A percentile compares a stretch with the other conserved stretches of the same genome.
Evolutionary conservation across 2,797 vertebrate genomes (phyloP).

Genomic region (Lateolabrax maculatus): DNA sequence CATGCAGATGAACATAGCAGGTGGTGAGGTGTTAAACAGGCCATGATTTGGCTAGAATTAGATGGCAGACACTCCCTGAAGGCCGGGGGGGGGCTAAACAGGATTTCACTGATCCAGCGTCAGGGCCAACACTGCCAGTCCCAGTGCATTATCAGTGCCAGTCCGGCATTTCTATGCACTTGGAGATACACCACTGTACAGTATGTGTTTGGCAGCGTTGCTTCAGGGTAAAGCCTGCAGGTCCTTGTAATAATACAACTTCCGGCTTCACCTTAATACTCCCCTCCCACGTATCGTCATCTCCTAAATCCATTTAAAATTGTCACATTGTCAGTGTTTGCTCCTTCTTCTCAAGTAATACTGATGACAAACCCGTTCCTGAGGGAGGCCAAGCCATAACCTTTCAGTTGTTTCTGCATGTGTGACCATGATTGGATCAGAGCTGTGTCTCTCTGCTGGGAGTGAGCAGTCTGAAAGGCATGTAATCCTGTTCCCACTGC

Average conservation of each 20-base stretch:
- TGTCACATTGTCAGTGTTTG: slow-evolving; percentile 18
- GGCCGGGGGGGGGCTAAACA: slow-evolving; percentile 61
- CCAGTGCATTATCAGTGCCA: slow-evolving; percentile 37
- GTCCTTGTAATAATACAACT: slow-evolving; percentile 23
- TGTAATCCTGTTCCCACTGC: slow-evolving; percentile 72
- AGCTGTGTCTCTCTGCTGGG: slow-evolving; percentile 62
- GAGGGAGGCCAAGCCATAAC: slow-evolving; percentile 38
- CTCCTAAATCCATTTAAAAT: slow-evolving; percentile 42
- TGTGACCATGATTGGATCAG: slow-evolving; percentile 71
- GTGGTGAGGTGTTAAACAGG: slow-evolving; percentile 74
- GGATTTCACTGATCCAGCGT: slow-evolving; percentile 66
- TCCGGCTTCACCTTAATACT: slow-evolving; percentile 20
- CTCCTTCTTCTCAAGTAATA: slow-evolving; percentile 34
- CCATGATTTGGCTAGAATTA: slow-evolving; percentile 69
- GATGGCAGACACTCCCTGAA: slow-evolving; percentile 53
- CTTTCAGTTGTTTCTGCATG: slow-evolving; percentile 59
- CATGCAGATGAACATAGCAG: slow-evolving; percentile 57
- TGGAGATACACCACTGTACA: slow-evolving; percentile 8
- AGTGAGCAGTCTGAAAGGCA: slow-evolving; percentile 69
- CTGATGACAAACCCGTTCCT: slow-evolving; percentile 41
- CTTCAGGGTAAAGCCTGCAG: slow-evolving; percentile 33
- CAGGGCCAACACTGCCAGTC: slow-evolving; percentile 42
- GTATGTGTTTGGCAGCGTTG: slow-evolving; percentile 25
- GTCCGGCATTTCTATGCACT: slow-evolving; percentile 33
- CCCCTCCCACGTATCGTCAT: background rate